A percentile compares a stretch with the other conserved stretches of the same genome.
These are phyloP conservation scores for Engystomops pustulosus DNA, from an alignment of 2,113 vertebrate species.

Conservation along the genomic window DNA sequence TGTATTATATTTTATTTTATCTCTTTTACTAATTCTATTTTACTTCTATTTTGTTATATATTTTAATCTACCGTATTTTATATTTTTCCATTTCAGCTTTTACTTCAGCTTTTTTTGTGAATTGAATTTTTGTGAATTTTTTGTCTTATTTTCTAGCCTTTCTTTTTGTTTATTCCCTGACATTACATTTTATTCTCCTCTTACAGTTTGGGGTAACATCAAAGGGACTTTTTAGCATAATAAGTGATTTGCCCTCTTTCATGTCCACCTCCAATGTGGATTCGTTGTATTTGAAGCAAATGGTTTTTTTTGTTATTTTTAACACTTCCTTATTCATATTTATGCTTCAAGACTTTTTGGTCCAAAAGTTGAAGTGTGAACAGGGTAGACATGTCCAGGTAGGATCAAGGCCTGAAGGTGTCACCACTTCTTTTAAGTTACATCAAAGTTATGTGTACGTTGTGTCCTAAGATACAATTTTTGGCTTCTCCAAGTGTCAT, in stretches of 20 bases:
- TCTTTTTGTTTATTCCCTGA: too few relatives aligned
- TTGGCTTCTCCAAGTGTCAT: neutral
- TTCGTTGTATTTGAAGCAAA: neutral
- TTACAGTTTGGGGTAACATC: neutral
- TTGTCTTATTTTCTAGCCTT: too few relatives aligned
- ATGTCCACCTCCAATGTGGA: neutral
- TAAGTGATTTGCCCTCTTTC: neutral
- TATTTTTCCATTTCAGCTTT: too few relatives aligned
- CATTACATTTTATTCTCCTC: neutral
- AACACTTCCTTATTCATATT: neutral
- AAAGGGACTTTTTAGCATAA: neutral
- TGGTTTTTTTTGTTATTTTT: neutral
- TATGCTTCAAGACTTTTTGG: neutral
- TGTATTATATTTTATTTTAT: too few relatives aligned
- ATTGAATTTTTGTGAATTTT: too few relatives aligned
- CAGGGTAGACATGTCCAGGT: neutral
- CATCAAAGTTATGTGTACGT: conserved; percentile 14
- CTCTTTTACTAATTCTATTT: too few relatives aligned
- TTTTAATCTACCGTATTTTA: too few relatives aligned
- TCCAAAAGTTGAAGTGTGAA: neutral
- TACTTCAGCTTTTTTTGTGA: too few relatives aligned
- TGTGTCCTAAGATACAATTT: neutral
- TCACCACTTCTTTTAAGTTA: neutral
- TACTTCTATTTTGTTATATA: too few relatives aligned
- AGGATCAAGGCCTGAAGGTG: conserved; percentile 24